Percentiles rank a stretch among this genome's conserved stretches.
phyloP scores from a whole-genome alignment of 2,113 vertebrate genomes.

The Holacanthus passer region DNA sequence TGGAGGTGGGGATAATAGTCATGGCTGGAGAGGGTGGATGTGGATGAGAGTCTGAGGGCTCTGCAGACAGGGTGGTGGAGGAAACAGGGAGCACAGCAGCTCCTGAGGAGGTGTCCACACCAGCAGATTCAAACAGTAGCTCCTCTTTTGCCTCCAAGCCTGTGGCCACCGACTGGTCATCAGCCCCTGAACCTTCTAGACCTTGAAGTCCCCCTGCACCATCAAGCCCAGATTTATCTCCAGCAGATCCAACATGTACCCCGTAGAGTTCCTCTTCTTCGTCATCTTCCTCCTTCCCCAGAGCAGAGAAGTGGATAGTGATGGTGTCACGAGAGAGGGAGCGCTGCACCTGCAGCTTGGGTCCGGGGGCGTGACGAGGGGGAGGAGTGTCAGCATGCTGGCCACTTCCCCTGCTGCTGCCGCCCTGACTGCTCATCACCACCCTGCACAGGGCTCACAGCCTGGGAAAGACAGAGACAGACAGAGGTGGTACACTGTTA shows the following conservation, averaged over 20 bases:
- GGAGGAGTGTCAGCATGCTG: slow-evolving; percentile 90
- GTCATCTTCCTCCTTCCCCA: slow-evolving; percentile 97
- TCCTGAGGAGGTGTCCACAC: slow-evolving; percentile 68
- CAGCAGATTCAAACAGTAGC: slow-evolving; percentile 84
- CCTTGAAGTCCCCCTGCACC: slow-evolving; percentile 9
- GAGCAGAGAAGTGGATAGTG: slow-evolving; percentile 98
- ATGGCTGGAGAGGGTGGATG: slow-evolving; percentile 81
- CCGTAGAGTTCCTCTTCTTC: slow-evolving; percentile 93
- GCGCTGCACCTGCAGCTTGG: slow-evolving; percentile 97
- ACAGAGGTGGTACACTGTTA: slow-evolving; percentile 17
- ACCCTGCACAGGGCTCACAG: slow-evolving; percentile 86
- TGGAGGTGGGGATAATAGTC: slow-evolving; percentile 79
- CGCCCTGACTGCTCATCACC: slow-evolving; percentile 94
- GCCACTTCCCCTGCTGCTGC: slow-evolving; percentile 75
- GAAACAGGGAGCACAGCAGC: slow-evolving; percentile 76
- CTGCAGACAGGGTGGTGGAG: slow-evolving; percentile 65
- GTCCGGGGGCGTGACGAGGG: slow-evolving; percentile 85
- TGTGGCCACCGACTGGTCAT: slow-evolving; percentile 88
- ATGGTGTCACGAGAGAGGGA: slow-evolving; percentile 96
- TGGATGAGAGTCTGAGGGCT: slow-evolving; percentile 66
- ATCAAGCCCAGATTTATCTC: slow-evolving; percentile 17
- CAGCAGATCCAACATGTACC: slow-evolving; percentile 62
- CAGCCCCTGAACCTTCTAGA: slow-evolving; percentile 72
- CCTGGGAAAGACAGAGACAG: slow-evolving; percentile 77
- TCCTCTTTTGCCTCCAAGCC: slow-evolving; percentile 94